These are phyloP conservation scores for Chrysochloris asiatica DNA, from an alignment of 2,113 vertebrate species.

Conservation along the genomic window DNA sequence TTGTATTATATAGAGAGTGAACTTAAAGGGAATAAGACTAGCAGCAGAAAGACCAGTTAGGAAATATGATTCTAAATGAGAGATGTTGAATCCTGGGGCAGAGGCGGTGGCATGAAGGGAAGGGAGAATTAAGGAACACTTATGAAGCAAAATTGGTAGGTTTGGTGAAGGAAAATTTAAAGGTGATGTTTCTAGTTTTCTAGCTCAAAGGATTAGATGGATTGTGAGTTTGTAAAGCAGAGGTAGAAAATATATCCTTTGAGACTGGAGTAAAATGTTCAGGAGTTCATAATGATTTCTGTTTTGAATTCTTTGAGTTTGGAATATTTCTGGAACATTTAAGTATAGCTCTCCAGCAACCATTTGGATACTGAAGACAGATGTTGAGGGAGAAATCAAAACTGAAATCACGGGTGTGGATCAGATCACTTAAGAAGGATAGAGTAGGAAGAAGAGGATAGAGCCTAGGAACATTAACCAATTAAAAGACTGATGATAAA, in stretches of 20 bases:
- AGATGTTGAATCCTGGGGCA: not conserved
- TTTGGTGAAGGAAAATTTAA: slow-evolving; percentile 14
- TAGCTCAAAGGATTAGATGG: not conserved
- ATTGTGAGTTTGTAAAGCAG: not conserved
- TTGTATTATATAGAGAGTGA: not conserved
- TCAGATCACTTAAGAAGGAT: not conserved
- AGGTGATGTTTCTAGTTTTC: not conserved
- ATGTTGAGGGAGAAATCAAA: not conserved
- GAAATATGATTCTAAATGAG: not conserved
- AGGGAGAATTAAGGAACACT: not conserved
- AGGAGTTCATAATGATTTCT: slow-evolving; percentile 6
- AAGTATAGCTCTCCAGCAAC: not conserved
- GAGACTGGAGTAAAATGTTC: not conserved
- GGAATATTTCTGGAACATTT: not conserved
- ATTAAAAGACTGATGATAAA: not conserved
- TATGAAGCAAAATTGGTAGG: not conserved
- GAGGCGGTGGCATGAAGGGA: too few species aligned
- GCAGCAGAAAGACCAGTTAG: not conserved
- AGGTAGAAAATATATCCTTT: not conserved
- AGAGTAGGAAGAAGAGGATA: not conserved
- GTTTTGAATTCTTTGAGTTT: not conserved
- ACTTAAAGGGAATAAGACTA: not conserved
- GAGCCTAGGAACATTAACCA: not conserved
- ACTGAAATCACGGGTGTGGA: not conserved
- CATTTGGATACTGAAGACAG: not conserved